phyloP scores from a whole-genome alignment of 1,140 invertebrate species.

The Euwallacea similis region DNA sequence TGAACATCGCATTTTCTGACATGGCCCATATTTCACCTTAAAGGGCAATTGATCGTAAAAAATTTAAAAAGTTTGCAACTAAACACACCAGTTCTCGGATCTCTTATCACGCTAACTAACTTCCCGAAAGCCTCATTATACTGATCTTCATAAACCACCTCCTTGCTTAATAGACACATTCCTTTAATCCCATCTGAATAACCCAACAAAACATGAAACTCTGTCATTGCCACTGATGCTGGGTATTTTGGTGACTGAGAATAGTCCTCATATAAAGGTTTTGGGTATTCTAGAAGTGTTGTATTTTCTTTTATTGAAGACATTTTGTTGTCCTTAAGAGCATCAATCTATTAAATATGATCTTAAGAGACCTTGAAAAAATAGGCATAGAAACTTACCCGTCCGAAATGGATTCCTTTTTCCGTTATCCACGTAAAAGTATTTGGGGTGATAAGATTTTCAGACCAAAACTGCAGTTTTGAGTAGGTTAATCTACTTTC shows the following conservation, averaged over 20 bases:
- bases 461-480: constrained; percentile 77
- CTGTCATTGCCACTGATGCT: constrained; percentile 79
- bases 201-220: constrained; percentile 87
- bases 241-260: constrained; percentile 59
- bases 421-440: constrained; percentile 88
- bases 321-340: constrained; percentile 34
- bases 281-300: constrained; percentile 44
- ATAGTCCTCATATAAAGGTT: constrained; percentile 48
- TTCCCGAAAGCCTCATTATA: constrained; percentile 81
- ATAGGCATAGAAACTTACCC: constrained; percentile 55
- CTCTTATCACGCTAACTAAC: constrained; percentile 79
- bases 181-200: constrained; percentile 83
- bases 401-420: constrained; percentile 69
- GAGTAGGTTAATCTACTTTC: constrained; percentile 78
- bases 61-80: too few species aligned
- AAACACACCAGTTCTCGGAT: constrained; percentile 69
- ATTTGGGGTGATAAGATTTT: constrained; percentile 67
- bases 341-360: constrained; percentile 26
- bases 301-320: constrained; percentile 37
- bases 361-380: too few species aligned
- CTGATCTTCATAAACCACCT: constrained; percentile 84
- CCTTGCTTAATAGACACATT: constrained; percentile 82
- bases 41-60: constrained; percentile 8
- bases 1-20: constrained; percentile 81
- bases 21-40: constrained; percentile 79